Conservation (phyloP, 2,797 vertebrate species). For the Acanthornis magna region DNA sequence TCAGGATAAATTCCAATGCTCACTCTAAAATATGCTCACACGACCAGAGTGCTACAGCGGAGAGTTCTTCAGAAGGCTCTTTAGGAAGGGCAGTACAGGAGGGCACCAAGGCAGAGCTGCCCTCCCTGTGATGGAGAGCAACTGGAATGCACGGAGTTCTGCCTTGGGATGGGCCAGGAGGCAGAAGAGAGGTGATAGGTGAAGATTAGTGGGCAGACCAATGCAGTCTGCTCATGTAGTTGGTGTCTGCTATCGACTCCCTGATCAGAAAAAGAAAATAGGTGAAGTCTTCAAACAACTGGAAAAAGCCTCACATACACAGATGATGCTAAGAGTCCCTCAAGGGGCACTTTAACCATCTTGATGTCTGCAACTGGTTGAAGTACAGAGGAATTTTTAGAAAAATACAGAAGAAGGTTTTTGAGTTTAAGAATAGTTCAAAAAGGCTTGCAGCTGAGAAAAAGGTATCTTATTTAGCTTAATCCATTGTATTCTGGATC, state of each 20-base stretch:
- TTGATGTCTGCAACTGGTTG: neutral
- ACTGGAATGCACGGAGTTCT: neutral
- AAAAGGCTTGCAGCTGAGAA: neutral
- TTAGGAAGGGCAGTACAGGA: neutral
- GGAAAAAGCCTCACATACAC: neutral
- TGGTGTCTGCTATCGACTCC: neutral
- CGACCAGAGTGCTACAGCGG: neutral
- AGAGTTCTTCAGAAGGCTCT: neutral
- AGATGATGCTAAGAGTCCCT: neutral
- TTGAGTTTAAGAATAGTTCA: neutral
- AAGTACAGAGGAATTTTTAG: neutral
- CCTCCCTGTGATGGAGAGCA: neutral
- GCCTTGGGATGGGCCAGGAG: neutral
- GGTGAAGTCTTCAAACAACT: neutral
- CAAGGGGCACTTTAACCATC: fast-evolving
- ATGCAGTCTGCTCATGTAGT: neutral
- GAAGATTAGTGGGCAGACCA: neutral
- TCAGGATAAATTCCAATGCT: neutral
- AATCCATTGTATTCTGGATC: neutral
- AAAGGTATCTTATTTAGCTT: neutral
- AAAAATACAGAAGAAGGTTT: neutral
- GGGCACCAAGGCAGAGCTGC: neutral
- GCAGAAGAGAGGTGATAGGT: neutral
- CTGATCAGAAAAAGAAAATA: neutral
- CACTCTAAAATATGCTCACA: neutral